A percentile compares a stretch with the other conserved stretches of the same genome.
These are phyloP conservation scores for Oreochromis mossambicus DNA, from an alignment of 2,797 vertebrate genomes.

Conservation along the genomic window DNA sequence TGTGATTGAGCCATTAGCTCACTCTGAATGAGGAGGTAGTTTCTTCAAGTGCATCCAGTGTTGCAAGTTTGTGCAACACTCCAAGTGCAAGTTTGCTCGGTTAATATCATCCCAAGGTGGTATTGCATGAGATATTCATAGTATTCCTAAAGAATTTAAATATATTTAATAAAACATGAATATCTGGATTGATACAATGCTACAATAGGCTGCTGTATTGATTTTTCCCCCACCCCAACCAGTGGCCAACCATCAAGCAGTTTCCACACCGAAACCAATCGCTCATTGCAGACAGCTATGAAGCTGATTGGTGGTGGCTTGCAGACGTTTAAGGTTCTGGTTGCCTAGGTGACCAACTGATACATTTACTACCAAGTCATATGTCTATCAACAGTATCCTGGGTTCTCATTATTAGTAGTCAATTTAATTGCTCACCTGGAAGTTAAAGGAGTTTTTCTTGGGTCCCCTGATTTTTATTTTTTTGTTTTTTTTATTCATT, in stretches of 20 bases:
- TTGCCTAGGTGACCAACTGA: background rate
- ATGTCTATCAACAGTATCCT: background rate
- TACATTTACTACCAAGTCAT: background rate
- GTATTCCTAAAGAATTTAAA: background rate
- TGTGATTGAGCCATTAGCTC: no score
- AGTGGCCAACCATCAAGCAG: background rate
- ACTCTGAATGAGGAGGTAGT: no score
- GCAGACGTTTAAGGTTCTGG: background rate
- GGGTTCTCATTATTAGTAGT: background rate
- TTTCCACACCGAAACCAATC: background rate
- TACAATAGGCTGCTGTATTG: background rate
- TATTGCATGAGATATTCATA: background rate
- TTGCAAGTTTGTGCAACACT: no score
- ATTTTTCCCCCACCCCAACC: background rate
- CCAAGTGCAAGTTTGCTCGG: no score
- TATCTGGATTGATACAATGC: background rate
- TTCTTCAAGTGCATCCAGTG: no score
- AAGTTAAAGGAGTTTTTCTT: background rate
- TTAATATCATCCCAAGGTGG: background rate
- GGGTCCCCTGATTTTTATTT: background rate
- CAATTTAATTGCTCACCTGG: background rate
- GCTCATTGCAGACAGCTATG: background rate
- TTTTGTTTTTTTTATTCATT: background rate
- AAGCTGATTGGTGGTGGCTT: background rate
- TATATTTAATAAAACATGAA: background rate